phyloP scores from a whole-genome alignment of 2,113 vertebrate genomes.

The Pseudopipra pipra region DNA sequence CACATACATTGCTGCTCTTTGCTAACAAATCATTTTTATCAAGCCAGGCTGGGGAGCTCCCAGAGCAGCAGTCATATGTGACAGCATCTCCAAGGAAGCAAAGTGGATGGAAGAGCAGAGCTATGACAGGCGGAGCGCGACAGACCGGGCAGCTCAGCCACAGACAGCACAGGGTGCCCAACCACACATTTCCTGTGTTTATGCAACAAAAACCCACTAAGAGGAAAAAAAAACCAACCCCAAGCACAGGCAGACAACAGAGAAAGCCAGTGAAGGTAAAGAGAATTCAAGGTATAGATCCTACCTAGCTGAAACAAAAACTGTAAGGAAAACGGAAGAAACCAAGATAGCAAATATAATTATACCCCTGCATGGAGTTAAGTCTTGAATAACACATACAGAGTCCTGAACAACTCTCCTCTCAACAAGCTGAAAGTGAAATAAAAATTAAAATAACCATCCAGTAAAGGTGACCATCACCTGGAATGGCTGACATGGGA shows the following conservation, averaged over 20 bases:
- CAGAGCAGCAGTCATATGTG: background rate
- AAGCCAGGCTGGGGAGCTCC: background rate
- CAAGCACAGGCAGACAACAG: background rate
- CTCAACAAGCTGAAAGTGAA: background rate
- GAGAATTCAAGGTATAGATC: background rate
- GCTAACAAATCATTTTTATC: background rate
- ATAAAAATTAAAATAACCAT: background rate
- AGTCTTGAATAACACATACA: background rate
- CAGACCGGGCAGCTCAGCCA: background rate
- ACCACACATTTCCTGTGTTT: background rate
- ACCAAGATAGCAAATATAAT: background rate
- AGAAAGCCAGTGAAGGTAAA: background rate
- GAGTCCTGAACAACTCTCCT: background rate
- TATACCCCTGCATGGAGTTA: background rate
- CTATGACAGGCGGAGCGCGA: fast-evolving
- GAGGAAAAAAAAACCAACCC: background rate
- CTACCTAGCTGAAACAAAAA: background rate
- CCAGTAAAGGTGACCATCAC: background rate
- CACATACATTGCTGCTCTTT: background rate
- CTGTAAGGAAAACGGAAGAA: background rate
- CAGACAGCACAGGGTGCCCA: fast-evolving
- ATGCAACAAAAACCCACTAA: background rate
- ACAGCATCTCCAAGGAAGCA: background rate
- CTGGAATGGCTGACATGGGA: background rate
- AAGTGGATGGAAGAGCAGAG: background rate